phyloP scores from a whole-genome alignment of 2,888 invertebrate species.

The Drosophila merina region DNA sequence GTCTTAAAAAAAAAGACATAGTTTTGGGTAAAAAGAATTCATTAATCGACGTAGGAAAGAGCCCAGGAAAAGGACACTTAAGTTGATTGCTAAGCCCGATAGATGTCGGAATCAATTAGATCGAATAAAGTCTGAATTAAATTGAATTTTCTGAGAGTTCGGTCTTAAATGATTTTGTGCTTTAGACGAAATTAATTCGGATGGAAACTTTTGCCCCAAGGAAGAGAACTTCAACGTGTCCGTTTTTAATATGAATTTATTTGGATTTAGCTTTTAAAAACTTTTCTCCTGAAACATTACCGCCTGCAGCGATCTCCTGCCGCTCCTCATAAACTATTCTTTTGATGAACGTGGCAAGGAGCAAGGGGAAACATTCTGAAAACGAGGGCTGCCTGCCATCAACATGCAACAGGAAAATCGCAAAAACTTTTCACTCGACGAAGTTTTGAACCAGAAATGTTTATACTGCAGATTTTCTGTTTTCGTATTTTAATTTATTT shows the following conservation, averaged over 20 bases:
- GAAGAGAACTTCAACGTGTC: slow-evolving; percentile 18
- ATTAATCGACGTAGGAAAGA: background rate
- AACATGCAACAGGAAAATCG: slow-evolving; percentile 51
- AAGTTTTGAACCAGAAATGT: slow-evolving; percentile 29
- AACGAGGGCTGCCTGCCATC: slow-evolving; percentile 19
- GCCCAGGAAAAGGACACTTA: no score
- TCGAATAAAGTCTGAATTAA: slow-evolving; percentile 42
- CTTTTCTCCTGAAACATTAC: slow-evolving; percentile 33
- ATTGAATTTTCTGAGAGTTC: slow-evolving; percentile 25
- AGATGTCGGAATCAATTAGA: slow-evolving; percentile 39
- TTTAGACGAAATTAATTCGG: slow-evolving; percentile 29
- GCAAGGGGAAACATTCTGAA: slow-evolving; percentile 1
- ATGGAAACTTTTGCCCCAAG: slow-evolving; percentile 16
- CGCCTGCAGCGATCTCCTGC: slow-evolving; percentile 28
- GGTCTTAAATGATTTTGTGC: slow-evolving; percentile 23
- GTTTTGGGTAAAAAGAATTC: slow-evolving; percentile 14
- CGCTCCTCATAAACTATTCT: slow-evolving; percentile 41
- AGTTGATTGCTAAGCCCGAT: slow-evolving; percentile 33
- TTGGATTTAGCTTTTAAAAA: slow-evolving; percentile 40
- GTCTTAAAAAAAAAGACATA: slow-evolving; percentile 22
- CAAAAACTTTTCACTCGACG: slow-evolving; percentile 40
- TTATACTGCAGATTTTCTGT: slow-evolving; percentile 22
- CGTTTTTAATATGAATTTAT: slow-evolving; percentile 42
- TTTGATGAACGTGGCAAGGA: slow-evolving; percentile 31
- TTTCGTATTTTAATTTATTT: slow-evolving; percentile 34